Base-by-base conservation (phyloP, 2,797 vertebrate genomes). In the Myotis findleyi region DNA sequence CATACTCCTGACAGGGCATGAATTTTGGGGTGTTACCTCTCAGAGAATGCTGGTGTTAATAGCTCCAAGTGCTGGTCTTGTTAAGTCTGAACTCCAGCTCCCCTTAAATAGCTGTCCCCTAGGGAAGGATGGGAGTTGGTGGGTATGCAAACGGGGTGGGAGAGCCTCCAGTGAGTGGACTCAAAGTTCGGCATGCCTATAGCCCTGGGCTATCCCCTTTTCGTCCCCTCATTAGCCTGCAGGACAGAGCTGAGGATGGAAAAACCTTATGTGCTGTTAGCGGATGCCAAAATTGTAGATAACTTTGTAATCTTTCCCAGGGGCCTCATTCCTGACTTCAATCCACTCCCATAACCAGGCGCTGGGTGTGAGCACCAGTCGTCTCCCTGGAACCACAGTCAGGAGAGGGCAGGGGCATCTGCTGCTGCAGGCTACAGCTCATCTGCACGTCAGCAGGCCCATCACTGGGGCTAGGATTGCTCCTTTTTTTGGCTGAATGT, bases 11-110 rank as follows among this genome's bases (percentile, higher is more conserved):
- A 36, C 6, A 2, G 30, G 27, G 4, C 69, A 47, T 25, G 33
- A 2, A 36, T 57, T 79, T 77, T 49, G 9, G 41, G 57, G 36
- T n/a, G n/a, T 36, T 94, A 96, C 86, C 87, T 96, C 38, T 86
- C 38, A 5, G 73, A 33, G 21, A 36, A 36, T 21, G 17, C 21
- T 0, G 14, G n/a, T 53, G 25, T 27, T 27, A 49, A 16, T 71
- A 17, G 12, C 47, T 64, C 33, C 47, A 75, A 77, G 23, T 2
- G 5, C 27, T 30, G 33, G 10, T 47, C 59, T 36, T 36, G 36
- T 36, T 77, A 44, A 33, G 38, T 75, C 72, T 49, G 64, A 66
- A 41, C 7, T 62, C 30, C 57, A 73, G 47, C 47, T 62, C 53
- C 66, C 21, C 18, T 38, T 95, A 96, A 94, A 92, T 92, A 93